A percentile compares a stretch with the other conserved stretches of the same genome.
Evolutionary conservation across 2,113 vertebrate genomes (phyloP).

Genomic region (Phylloscopus whistleri): DNA sequence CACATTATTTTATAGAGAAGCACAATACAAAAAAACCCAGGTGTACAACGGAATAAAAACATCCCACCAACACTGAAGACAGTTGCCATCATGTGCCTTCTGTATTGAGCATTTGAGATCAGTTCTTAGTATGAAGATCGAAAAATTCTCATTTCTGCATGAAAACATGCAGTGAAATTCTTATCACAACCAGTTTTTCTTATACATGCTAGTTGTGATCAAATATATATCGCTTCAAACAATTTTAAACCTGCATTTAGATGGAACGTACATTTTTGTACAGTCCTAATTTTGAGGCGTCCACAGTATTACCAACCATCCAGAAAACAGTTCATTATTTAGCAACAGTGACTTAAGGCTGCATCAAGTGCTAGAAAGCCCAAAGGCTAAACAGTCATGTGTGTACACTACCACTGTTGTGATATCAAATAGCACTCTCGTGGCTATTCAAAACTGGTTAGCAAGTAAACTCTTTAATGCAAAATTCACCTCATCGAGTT

Average conservation of each 20-base stretch:
- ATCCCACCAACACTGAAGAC: constrained; percentile 72
- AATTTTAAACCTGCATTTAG: constrained; percentile 62
- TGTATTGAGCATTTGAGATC: constrained; percentile 31
- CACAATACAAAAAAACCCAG: constrained; percentile 71
- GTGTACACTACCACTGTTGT: constrained; percentile 65
- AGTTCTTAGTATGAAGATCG: constrained; percentile 40
- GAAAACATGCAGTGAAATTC: constrained; percentile 53
- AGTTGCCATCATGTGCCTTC: constrained; percentile 66
- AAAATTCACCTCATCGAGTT: constrained; percentile 87
- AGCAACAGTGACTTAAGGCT: constrained; percentile 71
- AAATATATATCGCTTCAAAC: constrained; percentile 64
- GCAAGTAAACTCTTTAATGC: constrained; percentile 77
- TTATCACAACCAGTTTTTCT: constrained; percentile 70
- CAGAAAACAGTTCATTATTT: constrained; percentile 74
- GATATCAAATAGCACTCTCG: constrained; percentile 58
- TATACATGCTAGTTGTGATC: constrained; percentile 71
- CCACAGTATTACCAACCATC: constrained; percentile 72
- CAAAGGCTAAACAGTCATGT: constrained; percentile 65
- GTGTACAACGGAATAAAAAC: constrained; percentile 73
- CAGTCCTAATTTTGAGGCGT: constrained; percentile 68
- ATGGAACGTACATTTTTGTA: constrained; percentile 67
- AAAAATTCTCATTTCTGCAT: constrained; percentile 57
- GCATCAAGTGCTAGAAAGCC: constrained; percentile 52
- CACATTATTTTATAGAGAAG: constrained; percentile 76
- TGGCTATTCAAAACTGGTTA: constrained; percentile 72